Percentiles rank a stretch among this genome's conserved stretches.
Conservation (phyloP, 2,113 vertebrate species). For the Poecile atricapillus region DNA sequence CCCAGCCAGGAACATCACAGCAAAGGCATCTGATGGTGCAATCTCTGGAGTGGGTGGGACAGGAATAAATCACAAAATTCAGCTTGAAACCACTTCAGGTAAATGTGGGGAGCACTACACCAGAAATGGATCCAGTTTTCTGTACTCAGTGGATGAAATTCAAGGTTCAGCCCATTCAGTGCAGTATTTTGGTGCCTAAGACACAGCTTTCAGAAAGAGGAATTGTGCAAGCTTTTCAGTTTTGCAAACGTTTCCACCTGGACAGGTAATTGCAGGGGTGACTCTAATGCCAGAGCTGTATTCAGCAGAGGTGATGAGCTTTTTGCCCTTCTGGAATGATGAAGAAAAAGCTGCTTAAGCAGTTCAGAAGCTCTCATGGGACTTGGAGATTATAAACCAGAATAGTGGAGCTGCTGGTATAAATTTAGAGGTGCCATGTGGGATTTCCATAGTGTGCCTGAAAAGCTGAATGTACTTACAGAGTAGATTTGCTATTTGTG, state of each 20-base stretch:
- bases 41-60: background rate
- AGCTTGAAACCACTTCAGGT: background rate
- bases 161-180: background rate
- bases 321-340: background rate
- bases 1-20: background rate
- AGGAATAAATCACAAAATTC: background rate
- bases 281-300: background rate
- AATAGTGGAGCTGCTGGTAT: background rate
- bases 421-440: background rate
- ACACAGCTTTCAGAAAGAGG: background rate
- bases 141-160: background rate
- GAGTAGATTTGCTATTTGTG: background rate
- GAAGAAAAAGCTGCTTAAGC: background rate
- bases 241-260: background rate
- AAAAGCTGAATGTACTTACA: background rate
- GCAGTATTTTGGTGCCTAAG: background rate
- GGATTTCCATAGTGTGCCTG: background rate
- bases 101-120: background rate
- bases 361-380: background rate
- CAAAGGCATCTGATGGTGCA: constrained; percentile 21
- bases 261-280: background rate
- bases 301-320: background rate
- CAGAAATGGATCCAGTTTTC: background rate
- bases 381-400: background rate
- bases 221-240: accelerated